Base-by-base conservation (phyloP, 2,888 invertebrate genomes). In the Hylaea fasciaria region DNA sequence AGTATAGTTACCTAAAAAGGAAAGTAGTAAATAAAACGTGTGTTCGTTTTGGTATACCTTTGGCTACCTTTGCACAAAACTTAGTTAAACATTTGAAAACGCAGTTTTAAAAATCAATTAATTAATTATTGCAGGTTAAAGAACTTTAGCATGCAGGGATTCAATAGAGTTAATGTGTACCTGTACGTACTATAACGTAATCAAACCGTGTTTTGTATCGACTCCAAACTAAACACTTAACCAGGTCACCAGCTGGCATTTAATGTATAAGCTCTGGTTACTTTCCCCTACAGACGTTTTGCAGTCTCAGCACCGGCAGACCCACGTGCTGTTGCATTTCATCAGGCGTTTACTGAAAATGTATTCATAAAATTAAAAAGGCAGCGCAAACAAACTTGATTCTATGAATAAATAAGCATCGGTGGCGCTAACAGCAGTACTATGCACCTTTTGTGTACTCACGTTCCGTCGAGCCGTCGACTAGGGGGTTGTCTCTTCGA, bases 291-390 rank as follows among this genome's bases (percentile, higher is more conserved):
- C 41, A 49, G 41, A 57, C 62, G 57, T 53, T 57, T 63, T 39
- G 58, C 52, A 63, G 41, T 52, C 41, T 48, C 49, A 41, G 45
- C 57, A 49, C 44, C 47, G 46, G 39, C 28, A 32, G 37, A 16
- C 41, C 61, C 47, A n/a, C 56, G 57, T 66, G 61, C 54, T 50
- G 58, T 51, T 52, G 63, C 49, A 59, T 63, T 45, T 43, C 39
- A 46, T 52, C 64, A 68, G 65, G 66, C 69, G 68, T 58, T 66
- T 47, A 57, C 57, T 49, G 57, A 58, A 44, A 57, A 62, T 68
- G 56, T 57, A 57, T 56, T 48, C 46, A 57, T 40, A 32, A 45
- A 64, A 63, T 63, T 49, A 63, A 61, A 62, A 62, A 53, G 57
- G 13, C 43, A 29, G 54, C 55, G 53, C 64, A 54, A 64, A 60